Conservation (phyloP, 2,888 invertebrate genomes). For the Zootermopsis nevadensis region DNA sequence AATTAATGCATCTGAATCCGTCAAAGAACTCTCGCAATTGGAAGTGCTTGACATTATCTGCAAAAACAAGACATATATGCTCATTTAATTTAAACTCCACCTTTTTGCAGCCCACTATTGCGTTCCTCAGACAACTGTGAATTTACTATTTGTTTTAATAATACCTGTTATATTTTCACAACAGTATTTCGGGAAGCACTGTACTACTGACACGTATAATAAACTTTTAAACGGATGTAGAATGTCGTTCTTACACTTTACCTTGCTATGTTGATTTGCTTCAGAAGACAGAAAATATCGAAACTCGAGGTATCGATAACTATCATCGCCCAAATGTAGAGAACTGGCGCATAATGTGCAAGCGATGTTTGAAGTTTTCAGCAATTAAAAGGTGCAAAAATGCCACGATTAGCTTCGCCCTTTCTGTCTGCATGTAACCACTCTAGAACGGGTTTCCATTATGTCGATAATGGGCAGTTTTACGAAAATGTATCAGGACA, state of each 20-base stretch:
- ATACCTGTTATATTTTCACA: neutral
- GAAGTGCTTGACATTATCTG: slow-evolving; percentile 18
- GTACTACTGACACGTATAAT: neutral
- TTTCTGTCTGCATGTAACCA: too few species aligned
- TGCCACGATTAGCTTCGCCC: too few species aligned
- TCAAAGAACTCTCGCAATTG: neutral
- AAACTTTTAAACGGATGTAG: neutral
- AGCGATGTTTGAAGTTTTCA: too few species aligned
- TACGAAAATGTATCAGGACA: too few species aligned
- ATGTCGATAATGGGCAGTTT: too few species aligned
- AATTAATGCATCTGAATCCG: neutral
- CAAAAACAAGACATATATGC: neutral
- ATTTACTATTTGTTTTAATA: neutral
- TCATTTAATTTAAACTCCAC: neutral
- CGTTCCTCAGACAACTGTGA: neutral
- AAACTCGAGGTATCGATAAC: too few species aligned
- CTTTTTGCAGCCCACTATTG: neutral
- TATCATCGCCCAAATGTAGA: too few species aligned
- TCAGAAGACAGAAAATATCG: neutral
- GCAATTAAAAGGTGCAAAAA: too few species aligned
- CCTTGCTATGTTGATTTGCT: neutral
- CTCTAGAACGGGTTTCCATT: too few species aligned
- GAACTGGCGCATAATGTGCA: too few species aligned
- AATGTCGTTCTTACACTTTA: neutral
- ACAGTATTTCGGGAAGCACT: neutral